phyloP scores from a whole-genome alignment of 2,888 invertebrate species.

The Caenorhabditis doughertyi region DNA sequence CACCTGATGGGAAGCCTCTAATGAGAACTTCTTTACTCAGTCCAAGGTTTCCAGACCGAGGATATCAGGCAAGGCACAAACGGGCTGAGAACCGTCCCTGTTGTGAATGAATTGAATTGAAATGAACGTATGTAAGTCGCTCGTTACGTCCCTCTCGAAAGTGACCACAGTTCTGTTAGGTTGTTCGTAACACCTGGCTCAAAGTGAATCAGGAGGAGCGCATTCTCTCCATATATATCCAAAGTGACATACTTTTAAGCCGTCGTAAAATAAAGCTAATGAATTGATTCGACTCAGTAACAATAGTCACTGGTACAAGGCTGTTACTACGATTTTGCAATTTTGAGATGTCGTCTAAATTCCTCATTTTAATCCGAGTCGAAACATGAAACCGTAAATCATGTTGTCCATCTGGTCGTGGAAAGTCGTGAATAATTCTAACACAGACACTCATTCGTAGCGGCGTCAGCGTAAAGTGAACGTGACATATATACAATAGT shows the following conservation, averaged over 20 bases:
- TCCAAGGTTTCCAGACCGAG: slow-evolving; percentile 14
- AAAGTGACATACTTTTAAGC: background rate
- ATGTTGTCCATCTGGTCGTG: slow-evolving; percentile 5
- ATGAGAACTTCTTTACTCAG: slow-evolving; percentile 5
- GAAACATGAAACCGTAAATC: background rate
- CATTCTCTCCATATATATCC: background rate
- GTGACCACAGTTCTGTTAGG: background rate
- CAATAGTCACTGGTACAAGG: background rate
- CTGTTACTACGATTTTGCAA: slow-evolving; percentile 4
- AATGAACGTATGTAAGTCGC: background rate
- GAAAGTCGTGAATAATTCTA: slow-evolving; percentile 1
- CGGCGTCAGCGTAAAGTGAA: slow-evolving; percentile 11
- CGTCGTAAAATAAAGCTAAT: too few relatives aligned
- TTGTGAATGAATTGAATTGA: slow-evolving; percentile 2
- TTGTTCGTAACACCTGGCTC: background rate
- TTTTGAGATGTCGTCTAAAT: background rate
- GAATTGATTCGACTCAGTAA: slow-evolving; percentile 1
- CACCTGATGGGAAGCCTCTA: slow-evolving; percentile 1
- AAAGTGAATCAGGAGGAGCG: too few relatives aligned
- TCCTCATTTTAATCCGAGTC: background rate
- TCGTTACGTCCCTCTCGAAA: slow-evolving; percentile 3
- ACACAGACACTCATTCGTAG: background rate
- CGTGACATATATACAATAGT: background rate
- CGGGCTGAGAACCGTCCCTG: slow-evolving; percentile 16
- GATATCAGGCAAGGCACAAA: slow-evolving; percentile 17